Evolutionary conservation across 2,797 vertebrate genomes (phyloP).

Genomic region (Sebastes baramenuke): DNA sequence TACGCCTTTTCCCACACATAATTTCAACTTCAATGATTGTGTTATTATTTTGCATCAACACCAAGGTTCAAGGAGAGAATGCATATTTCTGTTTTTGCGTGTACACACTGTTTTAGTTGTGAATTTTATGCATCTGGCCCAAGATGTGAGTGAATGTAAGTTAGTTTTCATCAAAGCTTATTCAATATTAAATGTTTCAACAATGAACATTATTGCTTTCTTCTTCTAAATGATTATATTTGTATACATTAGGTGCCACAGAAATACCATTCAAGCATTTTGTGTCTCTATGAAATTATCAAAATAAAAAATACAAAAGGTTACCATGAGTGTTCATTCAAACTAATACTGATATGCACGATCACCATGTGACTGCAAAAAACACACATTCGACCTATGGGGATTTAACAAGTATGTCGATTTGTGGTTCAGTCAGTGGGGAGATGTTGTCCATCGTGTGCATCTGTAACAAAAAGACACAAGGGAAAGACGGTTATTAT

Average conservation of each 20-base stretch:
- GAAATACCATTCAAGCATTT: background rate
- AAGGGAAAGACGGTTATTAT: background rate
- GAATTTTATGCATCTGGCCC: background rate
- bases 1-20: background rate
- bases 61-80: background rate
- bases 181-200: constrained; percentile 25
- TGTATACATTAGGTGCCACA: constrained; percentile 11
- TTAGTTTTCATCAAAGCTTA: background rate
- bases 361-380: constrained; percentile 15
- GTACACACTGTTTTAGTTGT: background rate
- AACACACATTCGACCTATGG: constrained; percentile 2
- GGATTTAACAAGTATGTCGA: background rate
- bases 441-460: background rate
- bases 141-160: constrained; percentile 56
- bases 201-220: background rate
- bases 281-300: constrained; percentile 26
- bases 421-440: constrained; percentile 33
- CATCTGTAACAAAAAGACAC: constrained; percentile 37
- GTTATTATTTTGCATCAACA: background rate
- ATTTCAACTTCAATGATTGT: background rate
- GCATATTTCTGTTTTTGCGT: background rate
- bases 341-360: constrained; percentile 27
- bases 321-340: constrained; percentile 33
- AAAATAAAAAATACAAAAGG: constrained; percentile 68
- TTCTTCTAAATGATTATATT: constrained; percentile 16